Percentiles rank a stretch among this genome's conserved stretches.
Conservation (phyloP, 2,113 vertebrate species). For the Colaptes auratus region DNA sequence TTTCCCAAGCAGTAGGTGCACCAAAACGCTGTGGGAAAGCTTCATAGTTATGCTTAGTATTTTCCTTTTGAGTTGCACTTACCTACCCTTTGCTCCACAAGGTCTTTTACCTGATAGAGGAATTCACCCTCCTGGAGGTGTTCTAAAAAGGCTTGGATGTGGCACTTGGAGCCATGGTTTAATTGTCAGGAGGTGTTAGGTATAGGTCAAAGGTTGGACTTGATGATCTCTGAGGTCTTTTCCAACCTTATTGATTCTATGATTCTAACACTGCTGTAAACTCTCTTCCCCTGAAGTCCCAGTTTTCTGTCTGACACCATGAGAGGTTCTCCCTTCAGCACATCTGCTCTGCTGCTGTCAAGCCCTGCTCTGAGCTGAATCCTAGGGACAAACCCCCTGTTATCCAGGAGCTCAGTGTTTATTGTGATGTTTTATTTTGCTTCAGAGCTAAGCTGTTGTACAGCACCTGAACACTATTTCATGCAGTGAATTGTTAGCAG, state of each 20-base stretch:
- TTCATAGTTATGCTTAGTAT: not conserved
- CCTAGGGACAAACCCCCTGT: not conserved
- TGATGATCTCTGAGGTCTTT: too few species aligned
- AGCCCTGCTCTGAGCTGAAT: not conserved
- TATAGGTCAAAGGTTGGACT: too few species aligned
- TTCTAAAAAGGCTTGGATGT: too few species aligned
- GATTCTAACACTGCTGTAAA: not conserved
- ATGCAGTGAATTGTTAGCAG: not conserved
- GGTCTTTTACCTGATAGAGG: not conserved
- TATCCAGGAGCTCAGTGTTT: not conserved
- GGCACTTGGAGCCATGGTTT: too few species aligned
- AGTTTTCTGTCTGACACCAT: constrained; percentile 39
- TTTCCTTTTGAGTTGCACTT: constrained; percentile 27
- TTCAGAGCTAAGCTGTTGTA: not conserved
- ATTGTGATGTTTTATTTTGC: not conserved
- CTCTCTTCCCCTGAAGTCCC: constrained; percentile 6
- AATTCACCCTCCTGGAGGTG: not conserved
- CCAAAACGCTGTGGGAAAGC: not conserved
- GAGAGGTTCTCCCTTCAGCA: not conserved
- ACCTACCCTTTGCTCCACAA: not conserved
- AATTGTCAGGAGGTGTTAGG: too few species aligned
- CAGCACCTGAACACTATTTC: not conserved
- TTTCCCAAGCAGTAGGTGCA: not conserved
- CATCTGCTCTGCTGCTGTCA: not conserved
- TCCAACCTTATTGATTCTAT: too few species aligned